Percentiles rank a stretch among this genome's conserved stretches.
phyloP scores from a whole-genome alignment of 2,797 vertebrate species.

The Tenualosa ilisha region DNA sequence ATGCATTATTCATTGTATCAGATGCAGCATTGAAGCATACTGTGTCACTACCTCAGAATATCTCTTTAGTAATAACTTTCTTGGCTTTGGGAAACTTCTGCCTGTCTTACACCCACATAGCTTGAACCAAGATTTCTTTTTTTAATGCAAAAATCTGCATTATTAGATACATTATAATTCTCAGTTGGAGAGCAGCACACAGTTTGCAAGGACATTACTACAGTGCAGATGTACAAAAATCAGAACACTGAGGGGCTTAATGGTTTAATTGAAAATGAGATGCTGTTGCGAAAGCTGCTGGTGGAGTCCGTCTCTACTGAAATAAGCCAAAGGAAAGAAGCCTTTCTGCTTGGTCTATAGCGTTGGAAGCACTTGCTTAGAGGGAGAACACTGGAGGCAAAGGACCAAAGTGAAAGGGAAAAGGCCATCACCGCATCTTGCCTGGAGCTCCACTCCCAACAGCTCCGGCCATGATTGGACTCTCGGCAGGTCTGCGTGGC shows the following conservation, averaged over 20 bases:
- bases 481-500: slow-evolving; percentile 20
- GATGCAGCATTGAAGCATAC: background rate
- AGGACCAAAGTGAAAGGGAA: background rate
- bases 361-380: background rate
- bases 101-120: background rate
- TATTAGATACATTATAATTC: background rate
- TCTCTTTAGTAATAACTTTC: background rate
- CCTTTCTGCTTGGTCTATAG: background rate
- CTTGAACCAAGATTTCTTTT: background rate
- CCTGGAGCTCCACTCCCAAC: background rate
- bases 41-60: background rate
- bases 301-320: background rate
- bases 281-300: background rate
- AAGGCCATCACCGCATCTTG: background rate
- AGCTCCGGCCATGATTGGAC: background rate
- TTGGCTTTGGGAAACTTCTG: background rate
- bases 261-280: background rate
- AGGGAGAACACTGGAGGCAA: background rate
- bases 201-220: background rate
- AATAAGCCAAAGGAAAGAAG: background rate
- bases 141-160: background rate
- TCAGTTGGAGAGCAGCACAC: background rate
- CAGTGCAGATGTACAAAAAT: background rate
- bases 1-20: background rate
- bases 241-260: background rate